These are phyloP conservation scores for Pampus argenteus DNA, from an alignment of 2,797 vertebrate species.

Conservation along the genomic window DNA sequence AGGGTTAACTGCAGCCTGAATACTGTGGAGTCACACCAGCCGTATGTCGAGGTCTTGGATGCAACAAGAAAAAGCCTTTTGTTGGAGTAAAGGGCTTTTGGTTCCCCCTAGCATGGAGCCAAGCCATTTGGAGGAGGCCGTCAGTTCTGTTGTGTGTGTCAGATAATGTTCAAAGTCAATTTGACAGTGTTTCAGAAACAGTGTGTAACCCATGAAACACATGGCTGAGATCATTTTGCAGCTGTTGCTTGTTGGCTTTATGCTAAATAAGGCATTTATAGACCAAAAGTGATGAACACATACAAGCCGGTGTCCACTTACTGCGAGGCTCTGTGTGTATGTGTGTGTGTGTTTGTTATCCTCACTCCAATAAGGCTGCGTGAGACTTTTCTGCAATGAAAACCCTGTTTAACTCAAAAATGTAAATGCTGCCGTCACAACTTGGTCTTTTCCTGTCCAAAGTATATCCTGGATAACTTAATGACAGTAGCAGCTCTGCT, in stretches of 20 bases:
- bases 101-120: constrained; percentile 51
- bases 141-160: constrained; percentile 59
- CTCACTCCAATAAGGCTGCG: not conserved
- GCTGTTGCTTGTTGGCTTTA: constrained; percentile 76
- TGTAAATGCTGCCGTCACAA: constrained; percentile 15
- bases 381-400: constrained; percentile 5
- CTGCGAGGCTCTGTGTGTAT: constrained; percentile 37
- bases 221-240: constrained; percentile 75
- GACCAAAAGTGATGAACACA: constrained; percentile 47
- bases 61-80: constrained; percentile 74
- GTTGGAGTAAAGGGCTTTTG: constrained; percentile 54
- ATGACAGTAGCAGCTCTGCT: constrained; percentile 13
- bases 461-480: not conserved
- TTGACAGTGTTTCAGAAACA: constrained; percentile 59
- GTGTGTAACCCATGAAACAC: constrained; percentile 56
- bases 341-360: not conserved
- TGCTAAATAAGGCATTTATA: constrained; percentile 67
- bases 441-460: not conserved
- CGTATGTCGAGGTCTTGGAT: constrained; percentile 59
- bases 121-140: constrained; percentile 67
- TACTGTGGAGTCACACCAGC: constrained; percentile 52
- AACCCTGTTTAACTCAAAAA: not conserved
- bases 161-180: constrained; percentile 66
- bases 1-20: constrained; percentile 63
- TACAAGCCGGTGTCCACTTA: constrained; percentile 25